These are phyloP conservation scores for Xylota segnis DNA, from an alignment of 2,888 invertebrate species.

Conservation along the genomic window DNA sequence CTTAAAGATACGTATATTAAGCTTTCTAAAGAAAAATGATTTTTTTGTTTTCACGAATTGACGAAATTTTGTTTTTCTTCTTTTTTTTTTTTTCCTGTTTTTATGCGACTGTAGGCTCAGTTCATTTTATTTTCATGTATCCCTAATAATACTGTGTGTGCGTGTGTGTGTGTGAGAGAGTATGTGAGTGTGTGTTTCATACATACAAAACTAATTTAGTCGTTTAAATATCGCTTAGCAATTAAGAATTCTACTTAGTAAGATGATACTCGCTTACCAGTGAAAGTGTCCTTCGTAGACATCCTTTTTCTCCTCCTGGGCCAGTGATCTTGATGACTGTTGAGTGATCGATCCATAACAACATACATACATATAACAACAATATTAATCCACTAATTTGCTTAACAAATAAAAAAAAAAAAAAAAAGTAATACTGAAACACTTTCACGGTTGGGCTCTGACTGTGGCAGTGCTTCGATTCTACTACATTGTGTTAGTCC, in stretches of 20 bases:
- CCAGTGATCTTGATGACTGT: no score
- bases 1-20: conserved; percentile 6
- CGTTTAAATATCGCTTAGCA: conserved; percentile 8
- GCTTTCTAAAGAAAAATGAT: conserved; percentile 29
- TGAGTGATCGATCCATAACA: conserved; percentile 1
- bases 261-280: neutral
- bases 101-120: conserved; percentile 30
- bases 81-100: conserved; percentile 20
- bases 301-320: neutral
- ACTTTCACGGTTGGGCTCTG: conserved; percentile 17
- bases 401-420: neutral
- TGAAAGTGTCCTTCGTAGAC: conserved; percentile 1
- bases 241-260: conserved; percentile 23
- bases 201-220: conserved; percentile 32
- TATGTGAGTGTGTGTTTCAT: neutral
- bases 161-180: neutral
- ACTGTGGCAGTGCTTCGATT: conserved; percentile 56
- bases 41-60: conserved; percentile 39
- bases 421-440: conserved; percentile 25
- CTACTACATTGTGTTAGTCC: conserved; percentile 82
- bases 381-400: conserved; percentile 2
- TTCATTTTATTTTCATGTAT: conserved; percentile 20
- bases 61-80: conserved; percentile 31
- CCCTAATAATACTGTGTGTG: conserved; percentile 13
- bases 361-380: conserved; percentile 7